Evolutionary conservation across 2,797 vertebrate genomes (phyloP), one percentile per base, ranked within the genome.

Genomic region (Fistularia commersonii): DNA sequence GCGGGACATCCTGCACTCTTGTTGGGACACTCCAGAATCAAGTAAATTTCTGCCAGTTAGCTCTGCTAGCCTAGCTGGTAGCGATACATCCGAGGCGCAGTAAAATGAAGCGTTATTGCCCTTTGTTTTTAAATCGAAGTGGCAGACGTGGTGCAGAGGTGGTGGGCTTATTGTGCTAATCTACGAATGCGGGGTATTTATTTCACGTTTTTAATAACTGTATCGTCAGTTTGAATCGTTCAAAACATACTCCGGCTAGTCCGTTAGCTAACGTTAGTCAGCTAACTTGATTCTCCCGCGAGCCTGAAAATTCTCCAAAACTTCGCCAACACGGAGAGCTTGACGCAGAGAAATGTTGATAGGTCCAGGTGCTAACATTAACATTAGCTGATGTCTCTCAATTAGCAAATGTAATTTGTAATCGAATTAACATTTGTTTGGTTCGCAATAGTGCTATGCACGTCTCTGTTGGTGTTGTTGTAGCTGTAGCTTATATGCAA

Each of bases 61-160:
- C 86, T 69, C 48, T 45, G 66, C 53, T 76, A 82, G 74, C 79
- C 48, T 82, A 85, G 78, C 81, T 62, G 47, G n/a, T 72, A 71
- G 72, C 67, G 35, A 65, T 84, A 85, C 53, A 73, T 60, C 73
- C 66, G 65, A 77, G 83, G 83, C 88, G 87, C 89, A 90, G 86
- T 83, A 85, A 92, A 86, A 83, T 79, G 76, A 79, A 82, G 87
- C 88, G 80, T 85, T 90, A 76, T 89, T 86, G 87, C 89, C 77
- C 89, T 91, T 91, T 92, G 89, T 91, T 89, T 79, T 89, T 88
- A 76, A 80, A 73, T 56, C 72, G 68, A 77, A 62, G 76, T 69
- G 67, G 72, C 76, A 66, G 75, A 75, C 80, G 74, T 41, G 45
- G 47, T 56, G 45, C 43, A 60, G 55, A 59, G 35, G 48, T 71